Percentiles rank a stretch among this genome's conserved stretches.
phyloP scores from a whole-genome alignment of 2,113 vertebrate species.

The Columba livia region DNA sequence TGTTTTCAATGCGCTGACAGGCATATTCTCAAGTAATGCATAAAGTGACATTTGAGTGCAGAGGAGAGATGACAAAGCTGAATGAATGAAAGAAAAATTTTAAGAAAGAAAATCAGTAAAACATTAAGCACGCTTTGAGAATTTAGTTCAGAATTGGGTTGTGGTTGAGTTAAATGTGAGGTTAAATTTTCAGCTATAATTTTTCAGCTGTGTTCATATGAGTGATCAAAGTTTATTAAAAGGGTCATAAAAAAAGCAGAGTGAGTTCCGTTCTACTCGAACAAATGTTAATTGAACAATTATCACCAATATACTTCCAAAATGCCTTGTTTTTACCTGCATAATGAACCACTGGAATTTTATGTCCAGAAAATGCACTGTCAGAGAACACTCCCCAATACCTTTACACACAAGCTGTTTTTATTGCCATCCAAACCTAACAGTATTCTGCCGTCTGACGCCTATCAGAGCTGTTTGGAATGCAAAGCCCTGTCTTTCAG shows the following conservation, averaged over 20 bases:
- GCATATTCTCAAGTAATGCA: background rate
- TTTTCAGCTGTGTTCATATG: background rate
- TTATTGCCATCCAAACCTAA: background rate
- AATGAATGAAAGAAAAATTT: background rate
- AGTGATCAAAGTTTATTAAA: background rate
- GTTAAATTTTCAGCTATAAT: background rate
- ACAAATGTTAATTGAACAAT: background rate
- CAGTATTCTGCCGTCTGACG: background rate
- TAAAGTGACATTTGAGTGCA: background rate
- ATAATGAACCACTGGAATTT: background rate
- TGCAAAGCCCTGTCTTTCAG: background rate
- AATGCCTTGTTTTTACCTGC: background rate
- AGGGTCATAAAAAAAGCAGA: background rate
- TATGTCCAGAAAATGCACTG: accelerated
- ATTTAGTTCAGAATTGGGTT: background rate
- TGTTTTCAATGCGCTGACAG: background rate
- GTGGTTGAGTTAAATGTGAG: background rate
- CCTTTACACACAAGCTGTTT: background rate
- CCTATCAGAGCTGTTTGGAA: background rate
- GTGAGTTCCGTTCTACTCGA: accelerated
- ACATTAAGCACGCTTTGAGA: background rate
- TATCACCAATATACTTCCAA: background rate
- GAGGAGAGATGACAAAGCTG: background rate
- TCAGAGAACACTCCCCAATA: background rate
- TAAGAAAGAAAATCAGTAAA: background rate